Evolutionary conservation across 1,140 invertebrate species (phyloP).

Genomic region (Pogonognathellus flavescens): DNA sequence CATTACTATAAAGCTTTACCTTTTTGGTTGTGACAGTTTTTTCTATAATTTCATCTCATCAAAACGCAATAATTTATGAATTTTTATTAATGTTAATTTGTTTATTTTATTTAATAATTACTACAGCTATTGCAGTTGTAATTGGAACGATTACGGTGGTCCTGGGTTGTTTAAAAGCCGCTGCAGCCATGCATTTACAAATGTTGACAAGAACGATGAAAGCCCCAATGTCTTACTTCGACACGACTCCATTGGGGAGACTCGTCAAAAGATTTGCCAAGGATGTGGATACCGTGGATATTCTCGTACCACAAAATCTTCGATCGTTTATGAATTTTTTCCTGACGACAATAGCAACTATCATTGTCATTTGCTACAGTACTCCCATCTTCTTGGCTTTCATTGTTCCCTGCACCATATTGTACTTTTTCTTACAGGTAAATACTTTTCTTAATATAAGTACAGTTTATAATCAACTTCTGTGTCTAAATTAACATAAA

Average conservation of each 20-base stretch:
- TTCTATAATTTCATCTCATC: too few species aligned
- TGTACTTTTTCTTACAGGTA: slow-evolving; percentile 90
- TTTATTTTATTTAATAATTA: too few species aligned
- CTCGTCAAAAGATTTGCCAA: slow-evolving; percentile 79
- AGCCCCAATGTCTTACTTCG: slow-evolving; percentile 72
- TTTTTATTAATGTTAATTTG: too few species aligned
- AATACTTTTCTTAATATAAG: too few species aligned
- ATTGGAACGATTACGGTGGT: slow-evolving; percentile 46
- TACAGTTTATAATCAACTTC: too few species aligned
- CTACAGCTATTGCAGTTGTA: slow-evolving; percentile 62
- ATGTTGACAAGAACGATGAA: slow-evolving; percentile 69
- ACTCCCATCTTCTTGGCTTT: slow-evolving; percentile 88
- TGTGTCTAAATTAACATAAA: too few species aligned
- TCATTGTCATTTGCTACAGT: slow-evolving; percentile 90
- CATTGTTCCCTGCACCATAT: slow-evolving; percentile 84
- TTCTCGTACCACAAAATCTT: slow-evolving; percentile 71
- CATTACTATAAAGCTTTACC: too few species aligned
- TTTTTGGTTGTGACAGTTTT: too few species aligned
- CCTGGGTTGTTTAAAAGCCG: slow-evolving; percentile 54
- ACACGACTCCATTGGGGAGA: slow-evolving; percentile 71
- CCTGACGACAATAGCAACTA: slow-evolving; percentile 76
- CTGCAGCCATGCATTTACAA: slow-evolving; percentile 66
- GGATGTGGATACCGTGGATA: slow-evolving; percentile 80
- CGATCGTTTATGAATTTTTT: slow-evolving; percentile 69
- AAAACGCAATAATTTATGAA: too few species aligned